Conservation (phyloP, 2,113 vertebrate genomes). For the Hypomesus transpacificus region DNA sequence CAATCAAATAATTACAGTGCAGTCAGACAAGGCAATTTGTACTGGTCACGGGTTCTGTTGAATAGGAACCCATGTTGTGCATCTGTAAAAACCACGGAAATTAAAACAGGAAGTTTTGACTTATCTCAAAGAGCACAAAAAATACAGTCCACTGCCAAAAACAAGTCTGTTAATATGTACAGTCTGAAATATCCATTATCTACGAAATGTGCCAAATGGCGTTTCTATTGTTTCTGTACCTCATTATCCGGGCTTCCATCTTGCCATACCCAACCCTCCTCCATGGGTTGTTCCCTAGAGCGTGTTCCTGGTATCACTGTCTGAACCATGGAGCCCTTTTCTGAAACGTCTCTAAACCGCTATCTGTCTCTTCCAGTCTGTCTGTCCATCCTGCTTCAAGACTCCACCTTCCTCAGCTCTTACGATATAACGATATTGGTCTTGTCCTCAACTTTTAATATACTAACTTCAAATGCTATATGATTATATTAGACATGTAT, state of each 20-base stretch:
- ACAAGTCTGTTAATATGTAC: too few relatives aligned
- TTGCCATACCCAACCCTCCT: slow-evolving; percentile 20
- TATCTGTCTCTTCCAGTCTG: slow-evolving; percentile 43
- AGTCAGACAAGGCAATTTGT: too few relatives aligned
- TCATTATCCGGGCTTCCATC: slow-evolving; percentile 21
- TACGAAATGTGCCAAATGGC: too few relatives aligned
- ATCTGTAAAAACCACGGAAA: too few relatives aligned
- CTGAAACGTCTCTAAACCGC: background rate
- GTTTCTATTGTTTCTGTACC: slow-evolving; percentile 36
- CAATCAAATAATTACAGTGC: too few relatives aligned
- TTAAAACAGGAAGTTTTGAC: background rate
- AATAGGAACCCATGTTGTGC: too few relatives aligned
- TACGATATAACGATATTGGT: background rate
- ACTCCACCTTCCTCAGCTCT: slow-evolving; percentile 22
- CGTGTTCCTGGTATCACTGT: background rate
- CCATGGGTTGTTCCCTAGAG: slow-evolving; percentile 26
- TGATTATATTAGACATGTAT: too few relatives aligned
- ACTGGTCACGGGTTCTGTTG: too few relatives aligned
- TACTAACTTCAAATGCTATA: background rate
- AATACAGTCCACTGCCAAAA: background rate
- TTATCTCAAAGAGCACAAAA: background rate
- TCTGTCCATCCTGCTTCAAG: slow-evolving; percentile 55
- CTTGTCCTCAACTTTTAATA: too few relatives aligned
- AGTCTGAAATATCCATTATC: background rate
- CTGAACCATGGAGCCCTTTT: background rate